These are phyloP conservation scores for Abrostola triplasia DNA, from an alignment of 2,888 invertebrate species.

Conservation along the genomic window DNA sequence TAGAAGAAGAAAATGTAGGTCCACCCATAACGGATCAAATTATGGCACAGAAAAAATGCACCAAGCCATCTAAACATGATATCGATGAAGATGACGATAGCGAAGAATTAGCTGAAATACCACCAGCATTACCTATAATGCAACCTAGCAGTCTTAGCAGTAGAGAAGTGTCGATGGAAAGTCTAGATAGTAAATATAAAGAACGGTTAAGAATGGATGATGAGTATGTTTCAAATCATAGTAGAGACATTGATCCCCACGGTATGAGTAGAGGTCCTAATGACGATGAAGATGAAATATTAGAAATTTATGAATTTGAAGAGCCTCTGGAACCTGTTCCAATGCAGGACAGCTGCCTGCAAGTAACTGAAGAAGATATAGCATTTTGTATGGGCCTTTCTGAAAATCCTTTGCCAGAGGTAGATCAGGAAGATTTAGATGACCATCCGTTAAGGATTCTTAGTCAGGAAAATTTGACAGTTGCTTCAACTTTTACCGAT, in stretches of 20 bases:
- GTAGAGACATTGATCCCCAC: conserved; percentile 84
- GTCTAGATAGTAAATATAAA: conserved; percentile 92
- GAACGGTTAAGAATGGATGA: conserved; percentile 91
- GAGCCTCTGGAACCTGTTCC: conserved; percentile 94
- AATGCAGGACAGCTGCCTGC: conserved; percentile 95
- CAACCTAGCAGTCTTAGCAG: conserved; percentile 92
- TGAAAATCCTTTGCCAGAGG: conserved; percentile 91
- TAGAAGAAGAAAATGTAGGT: conserved; percentile 84
- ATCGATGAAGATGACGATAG: conserved; percentile 93
- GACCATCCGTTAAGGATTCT: conserved; percentile 96
- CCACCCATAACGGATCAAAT: conserved; percentile 72
- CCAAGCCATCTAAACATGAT: conserved; percentile 81
- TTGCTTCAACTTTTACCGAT: conserved; percentile 96
- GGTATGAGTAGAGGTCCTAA: conserved; percentile 83
- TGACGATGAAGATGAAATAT: conserved; percentile 90
- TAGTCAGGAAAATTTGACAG: conserved; percentile 96
- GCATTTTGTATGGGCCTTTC: conserved; percentile 93
- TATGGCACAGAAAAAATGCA: conserved; percentile 64
- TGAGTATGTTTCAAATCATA: conserved; percentile 86
- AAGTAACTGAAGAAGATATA: conserved; percentile 98
- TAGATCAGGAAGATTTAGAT: conserved; percentile 90
- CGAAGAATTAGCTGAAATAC: conserved; percentile 93
- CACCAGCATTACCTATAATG: conserved; percentile 93
- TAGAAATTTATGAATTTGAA: conserved; percentile 94
- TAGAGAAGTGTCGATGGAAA: conserved; percentile 94